Percentiles rank a stretch among this genome's conserved stretches.
Conservation (phyloP, 2,113 vertebrate species). For the Seriola quinqueradiata region DNA sequence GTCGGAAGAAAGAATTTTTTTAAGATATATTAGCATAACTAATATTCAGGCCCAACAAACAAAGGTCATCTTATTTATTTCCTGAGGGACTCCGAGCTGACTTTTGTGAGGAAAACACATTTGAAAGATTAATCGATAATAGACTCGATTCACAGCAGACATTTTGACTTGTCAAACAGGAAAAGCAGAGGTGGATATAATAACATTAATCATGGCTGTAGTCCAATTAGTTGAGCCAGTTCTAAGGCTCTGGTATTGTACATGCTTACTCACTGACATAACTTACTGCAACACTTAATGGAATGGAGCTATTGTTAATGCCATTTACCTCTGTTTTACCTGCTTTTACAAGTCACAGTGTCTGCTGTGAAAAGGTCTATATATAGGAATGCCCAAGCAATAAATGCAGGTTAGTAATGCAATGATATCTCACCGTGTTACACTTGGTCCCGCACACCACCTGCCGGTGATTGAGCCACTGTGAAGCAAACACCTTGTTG, state of each 20-base stretch:
- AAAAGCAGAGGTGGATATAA: background rate
- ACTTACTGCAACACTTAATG: no score
- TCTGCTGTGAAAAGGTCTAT: background rate
- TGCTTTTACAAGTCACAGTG: background rate
- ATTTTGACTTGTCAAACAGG: background rate
- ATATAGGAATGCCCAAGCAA: background rate
- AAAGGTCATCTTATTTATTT: background rate
- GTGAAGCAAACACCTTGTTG: slow-evolving; percentile 99
- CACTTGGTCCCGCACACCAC: slow-evolving; percentile 99
- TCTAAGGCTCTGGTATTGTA: no score
- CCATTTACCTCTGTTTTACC: background rate
- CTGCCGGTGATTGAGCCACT: slow-evolving; percentile 98
- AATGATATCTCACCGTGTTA: slow-evolving; percentile 91
- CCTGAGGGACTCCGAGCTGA: background rate
- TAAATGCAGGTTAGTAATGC: background rate
- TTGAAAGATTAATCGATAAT: background rate
- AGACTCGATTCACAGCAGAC: background rate
- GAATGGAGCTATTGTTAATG: background rate
- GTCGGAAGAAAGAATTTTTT: background rate
- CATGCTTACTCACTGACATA: no score
- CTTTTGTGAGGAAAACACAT: background rate
- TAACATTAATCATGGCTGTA: no score
- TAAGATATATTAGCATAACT: background rate
- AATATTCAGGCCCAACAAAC: no score
- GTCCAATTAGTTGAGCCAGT: no score